Evolutionary conservation across 2,797 vertebrate species (phyloP), one percentile per base, ranked within the genome.

Genomic region (Enteromius paludinosus): DNA sequence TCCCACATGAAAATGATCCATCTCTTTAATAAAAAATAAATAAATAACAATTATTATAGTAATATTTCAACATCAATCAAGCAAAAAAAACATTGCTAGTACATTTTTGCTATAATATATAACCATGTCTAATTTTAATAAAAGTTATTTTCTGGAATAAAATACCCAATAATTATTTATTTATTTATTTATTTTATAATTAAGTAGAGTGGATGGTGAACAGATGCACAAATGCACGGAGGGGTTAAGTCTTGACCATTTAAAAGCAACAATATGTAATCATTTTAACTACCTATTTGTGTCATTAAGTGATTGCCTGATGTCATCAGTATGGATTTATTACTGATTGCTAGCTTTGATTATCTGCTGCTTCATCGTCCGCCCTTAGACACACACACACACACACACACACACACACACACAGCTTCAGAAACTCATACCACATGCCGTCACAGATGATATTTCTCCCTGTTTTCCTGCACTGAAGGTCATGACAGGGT

Each of bases 401-500:
- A 33, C 38, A 23, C 17, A 41, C 45, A 47, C n/a, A 35, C 15
- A 41, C n/a, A 14, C 15, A 17, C 52, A 14, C 54, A 23, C 70
- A 3, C 20, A 7, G 10, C 20, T 74, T 81, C 28, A 47, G 18
- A 59, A 45, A 41, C 52, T 45, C 61, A 62, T 4, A 69, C 70
- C 38, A 71, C 79, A 76, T 45, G 64, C 38, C n/a, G 71, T 80
- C 82, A 78, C 12, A 66, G 47, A n/a, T 52, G 43, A 54, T 38
- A 54, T 66, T 73, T 78, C 65, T 78, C 54, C 61, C 33, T n/a
- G 20, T 59, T 79, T 82, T 65, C 77, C 76, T 33, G 43, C 54
- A 49, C 45, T 41, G 64, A 77, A 54, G 89, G 85, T 89, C 86
- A 82, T 52, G 52, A 78, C 28, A 59, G 71, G 84, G 85, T 86